These are phyloP conservation scores for Globicephala melas DNA, from an alignment of 2,113 vertebrate species.

Conservation along the genomic window DNA sequence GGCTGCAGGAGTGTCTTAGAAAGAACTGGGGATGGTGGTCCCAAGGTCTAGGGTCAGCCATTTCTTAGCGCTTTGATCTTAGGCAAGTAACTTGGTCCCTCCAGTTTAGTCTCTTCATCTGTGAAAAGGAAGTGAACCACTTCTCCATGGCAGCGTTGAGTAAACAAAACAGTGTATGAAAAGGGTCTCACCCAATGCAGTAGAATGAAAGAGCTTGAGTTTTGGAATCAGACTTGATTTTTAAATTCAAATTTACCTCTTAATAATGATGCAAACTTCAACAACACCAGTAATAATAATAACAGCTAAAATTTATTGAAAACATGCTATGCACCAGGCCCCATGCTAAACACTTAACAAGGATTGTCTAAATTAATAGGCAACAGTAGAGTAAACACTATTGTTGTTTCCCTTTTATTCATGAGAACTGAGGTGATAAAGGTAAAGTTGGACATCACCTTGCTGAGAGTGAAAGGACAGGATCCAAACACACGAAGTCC, in stretches of 20 bases:
- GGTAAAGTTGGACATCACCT: not conserved
- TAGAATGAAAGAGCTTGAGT: not conserved
- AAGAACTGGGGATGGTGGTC: not conserved
- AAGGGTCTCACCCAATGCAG: not conserved
- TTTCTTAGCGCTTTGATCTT: not conserved
- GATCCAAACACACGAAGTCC: not conserved
- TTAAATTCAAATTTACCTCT: not conserved
- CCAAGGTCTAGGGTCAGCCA: not conserved
- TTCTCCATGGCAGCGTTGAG: not conserved
- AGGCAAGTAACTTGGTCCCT: too few species aligned
- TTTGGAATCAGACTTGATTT: not conserved
- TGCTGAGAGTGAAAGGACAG: not conserved
- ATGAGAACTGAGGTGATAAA: not conserved
- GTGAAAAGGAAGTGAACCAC: not conserved
- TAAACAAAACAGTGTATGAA: not conserved
- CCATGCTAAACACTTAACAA: not conserved
- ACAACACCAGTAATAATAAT: not conserved
- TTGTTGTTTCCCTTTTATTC: not conserved
- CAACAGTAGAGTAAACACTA: not conserved
- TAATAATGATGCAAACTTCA: not conserved
- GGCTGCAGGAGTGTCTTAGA: not conserved
- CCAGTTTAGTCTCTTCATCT: not conserved
- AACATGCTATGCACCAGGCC: not conserved
- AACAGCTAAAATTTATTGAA: not conserved
- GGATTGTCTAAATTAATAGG: not conserved